Evolutionary conservation across 2,888 invertebrate species (phyloP), one percentile per base, ranked within the genome.

Genomic region (Odontothrips loti): DNA sequence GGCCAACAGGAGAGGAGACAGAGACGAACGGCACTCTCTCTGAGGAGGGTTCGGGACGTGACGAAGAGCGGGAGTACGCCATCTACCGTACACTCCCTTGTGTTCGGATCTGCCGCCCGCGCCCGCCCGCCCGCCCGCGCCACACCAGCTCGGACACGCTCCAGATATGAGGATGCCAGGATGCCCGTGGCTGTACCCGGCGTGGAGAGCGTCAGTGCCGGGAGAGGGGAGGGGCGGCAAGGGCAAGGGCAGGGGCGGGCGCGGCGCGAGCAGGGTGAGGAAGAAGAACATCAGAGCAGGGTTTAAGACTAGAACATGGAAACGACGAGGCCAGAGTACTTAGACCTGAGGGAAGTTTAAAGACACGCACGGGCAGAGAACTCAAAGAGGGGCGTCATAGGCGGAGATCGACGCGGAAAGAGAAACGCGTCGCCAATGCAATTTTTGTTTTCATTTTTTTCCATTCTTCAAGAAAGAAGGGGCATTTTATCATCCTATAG

Each of bases 101-200:
- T 43, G 34, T 43, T 58, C 58, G 58, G 68, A 75, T 75, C 68
- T 17, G 58, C 12, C 15, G 58, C 58, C 17, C 15, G 15, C 51
- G 17, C 17, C 51, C 51, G 12, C 68, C 68, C 68, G 68, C 68
- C 68, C n/a, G 23, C 23, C 68, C 11, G 23, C 68, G 68, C 68
- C 68, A 75, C 23, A 11, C 58, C 20, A 11, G 58, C 68, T 23
- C 68, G 68, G 68, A 75, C 68, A 75, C 68, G 68, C 68, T 75
- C 68, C 68, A 75, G 68, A 75, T 75, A 75, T 75, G 68, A 75
- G 23, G 68, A 75, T 68, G 68, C 68, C 68, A n/a, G 68, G 15
- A n/a, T 17, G 58, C 58, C 17, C 58, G 58, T 15, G 58, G 58
- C 58, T 58, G 6, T 17, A 15, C 58, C 20, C 51, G 51, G 51